These are phyloP conservation scores for Aulostomus chinensis DNA, from an alignment of 2,797 vertebrate genomes.

Conservation along the genomic window DNA sequence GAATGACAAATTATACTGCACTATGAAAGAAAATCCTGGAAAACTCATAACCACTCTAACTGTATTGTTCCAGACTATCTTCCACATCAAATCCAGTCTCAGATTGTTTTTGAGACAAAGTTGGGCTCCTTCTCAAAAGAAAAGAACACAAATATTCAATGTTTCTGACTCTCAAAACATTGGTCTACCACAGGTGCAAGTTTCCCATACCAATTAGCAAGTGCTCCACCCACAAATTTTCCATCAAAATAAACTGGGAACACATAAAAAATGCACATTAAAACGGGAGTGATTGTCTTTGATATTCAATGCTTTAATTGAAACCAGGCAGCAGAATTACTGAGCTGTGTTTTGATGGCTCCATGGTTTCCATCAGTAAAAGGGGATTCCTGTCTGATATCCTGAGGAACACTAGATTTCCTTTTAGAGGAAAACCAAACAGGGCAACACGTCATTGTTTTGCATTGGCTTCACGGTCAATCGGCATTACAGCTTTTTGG, in stretches of 20 bases:
- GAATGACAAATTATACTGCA: constrained; percentile 40
- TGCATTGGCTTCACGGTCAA: constrained; percentile 65
- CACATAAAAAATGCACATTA: constrained; percentile 75
- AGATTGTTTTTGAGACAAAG: constrained; percentile 66
- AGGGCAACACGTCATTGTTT: constrained; percentile 75
- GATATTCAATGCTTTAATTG: constrained; percentile 81
- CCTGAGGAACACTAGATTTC: constrained; percentile 72
- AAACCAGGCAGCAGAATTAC: constrained; percentile 75
- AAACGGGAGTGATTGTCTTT: constrained; percentile 79
- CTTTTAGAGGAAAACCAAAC: constrained; percentile 71
- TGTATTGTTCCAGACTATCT: constrained; percentile 64
- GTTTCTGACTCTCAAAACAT: constrained; percentile 77
- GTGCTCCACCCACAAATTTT: constrained; percentile 79
- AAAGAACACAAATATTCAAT: constrained; percentile 73
- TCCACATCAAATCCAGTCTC: constrained; percentile 56
- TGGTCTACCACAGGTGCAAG: constrained; percentile 82
- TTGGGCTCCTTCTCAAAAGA: constrained; percentile 59
- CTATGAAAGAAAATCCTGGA: constrained; percentile 22
- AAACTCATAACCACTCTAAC: constrained; percentile 29
- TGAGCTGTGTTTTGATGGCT: constrained; percentile 71
- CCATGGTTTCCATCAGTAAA: constrained; percentile 73
- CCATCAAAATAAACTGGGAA: constrained; percentile 77
- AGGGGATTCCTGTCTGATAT: constrained; percentile 79
- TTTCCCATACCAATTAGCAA: constrained; percentile 80
- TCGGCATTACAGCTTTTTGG: constrained; percentile 36